These are phyloP conservation scores for Danio jaintianensis DNA, from an alignment of 2,797 vertebrate genomes.

Conservation along the genomic window DNA sequence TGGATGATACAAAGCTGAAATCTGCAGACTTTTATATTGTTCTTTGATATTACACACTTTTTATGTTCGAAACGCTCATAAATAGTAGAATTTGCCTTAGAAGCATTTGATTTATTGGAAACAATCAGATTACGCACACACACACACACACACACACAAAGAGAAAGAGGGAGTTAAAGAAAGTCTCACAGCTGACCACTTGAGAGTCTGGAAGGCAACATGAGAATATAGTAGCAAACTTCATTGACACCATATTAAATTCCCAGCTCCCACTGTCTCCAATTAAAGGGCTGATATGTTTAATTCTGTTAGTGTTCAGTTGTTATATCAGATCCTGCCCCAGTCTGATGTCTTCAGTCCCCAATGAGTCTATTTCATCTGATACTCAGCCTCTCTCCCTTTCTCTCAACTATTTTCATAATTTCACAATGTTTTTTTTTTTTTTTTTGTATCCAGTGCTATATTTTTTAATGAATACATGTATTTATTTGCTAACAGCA, in stretches of 20 bases:
- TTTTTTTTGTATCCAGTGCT: not conserved
- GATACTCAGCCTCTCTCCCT: not conserved
- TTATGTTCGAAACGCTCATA: not conserved
- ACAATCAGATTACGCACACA: not conserved
- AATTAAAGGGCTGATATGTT: conserved; percentile 61
- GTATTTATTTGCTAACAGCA: not conserved
- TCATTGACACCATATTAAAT: conserved; percentile 57
- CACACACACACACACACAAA: too few relatives aligned
- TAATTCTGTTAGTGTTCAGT: conserved; percentile 58
- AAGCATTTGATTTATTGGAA: conserved; percentile 40
- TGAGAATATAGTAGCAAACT: conserved; percentile 35
- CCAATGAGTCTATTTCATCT: conserved; percentile 18
- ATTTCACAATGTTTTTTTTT: not conserved
- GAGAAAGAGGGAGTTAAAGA: conserved; percentile 9
- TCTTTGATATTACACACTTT: conserved; percentile 11
- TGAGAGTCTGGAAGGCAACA: conserved; percentile 35
- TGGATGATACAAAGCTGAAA: not conserved
- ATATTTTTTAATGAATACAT: not conserved
- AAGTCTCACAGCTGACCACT: conserved; percentile 11
- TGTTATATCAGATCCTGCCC: conserved; percentile 53
- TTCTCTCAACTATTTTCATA: conserved; percentile 30
- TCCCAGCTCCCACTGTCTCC: conserved; percentile 55
- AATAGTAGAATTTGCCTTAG: not conserved
- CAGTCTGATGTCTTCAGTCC: conserved; percentile 48
- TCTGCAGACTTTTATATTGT: not conserved